Percentiles rank a stretch among this genome's conserved stretches.
These are phyloP conservation scores for Lampris megalopsis DNA, from an alignment of 2,113 vertebrate genomes.

Conservation along the genomic window DNA sequence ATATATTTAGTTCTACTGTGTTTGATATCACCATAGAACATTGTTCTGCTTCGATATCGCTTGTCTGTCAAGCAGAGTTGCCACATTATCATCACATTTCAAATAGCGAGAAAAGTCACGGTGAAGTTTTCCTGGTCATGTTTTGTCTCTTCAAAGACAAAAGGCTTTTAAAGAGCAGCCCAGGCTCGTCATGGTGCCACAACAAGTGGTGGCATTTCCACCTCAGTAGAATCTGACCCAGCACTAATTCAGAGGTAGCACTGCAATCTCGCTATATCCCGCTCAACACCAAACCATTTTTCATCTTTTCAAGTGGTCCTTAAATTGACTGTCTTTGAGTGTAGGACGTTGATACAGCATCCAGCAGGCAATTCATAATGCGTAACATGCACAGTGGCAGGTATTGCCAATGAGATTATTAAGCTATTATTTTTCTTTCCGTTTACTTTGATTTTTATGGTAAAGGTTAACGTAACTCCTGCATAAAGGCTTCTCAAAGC, in stretches of 20 bases:
- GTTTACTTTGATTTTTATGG: conserved; percentile 40
- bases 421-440: conserved; percentile 31
- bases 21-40: too few species aligned
- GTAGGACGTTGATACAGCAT: conserved; percentile 29
- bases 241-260: conserved; percentile 29
- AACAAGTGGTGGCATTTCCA: conserved; percentile 47
- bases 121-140: background rate
- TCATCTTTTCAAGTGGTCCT: conserved; percentile 48
- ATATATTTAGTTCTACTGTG: too few species aligned
- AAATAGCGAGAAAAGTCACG: too few species aligned
- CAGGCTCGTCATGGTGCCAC: conserved; percentile 14
- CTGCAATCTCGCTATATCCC: conserved; percentile 40
- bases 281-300: conserved; percentile 13
- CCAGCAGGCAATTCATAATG: conserved; percentile 26
- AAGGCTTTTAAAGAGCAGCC: conserved; percentile 21
- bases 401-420: conserved; percentile 43
- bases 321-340: conserved; percentile 45
- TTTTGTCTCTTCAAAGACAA: conserved; percentile 36
- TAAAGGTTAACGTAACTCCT: conserved; percentile 39
- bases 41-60: too few species aligned
- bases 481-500: conserved; percentile 47
- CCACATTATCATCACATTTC: too few species aligned
- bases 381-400: conserved; percentile 21
- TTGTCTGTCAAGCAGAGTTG: too few species aligned
- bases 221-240: conserved; percentile 31